Conservation (phyloP, 2,888 invertebrate species). For the Elmis aenea region DNA sequence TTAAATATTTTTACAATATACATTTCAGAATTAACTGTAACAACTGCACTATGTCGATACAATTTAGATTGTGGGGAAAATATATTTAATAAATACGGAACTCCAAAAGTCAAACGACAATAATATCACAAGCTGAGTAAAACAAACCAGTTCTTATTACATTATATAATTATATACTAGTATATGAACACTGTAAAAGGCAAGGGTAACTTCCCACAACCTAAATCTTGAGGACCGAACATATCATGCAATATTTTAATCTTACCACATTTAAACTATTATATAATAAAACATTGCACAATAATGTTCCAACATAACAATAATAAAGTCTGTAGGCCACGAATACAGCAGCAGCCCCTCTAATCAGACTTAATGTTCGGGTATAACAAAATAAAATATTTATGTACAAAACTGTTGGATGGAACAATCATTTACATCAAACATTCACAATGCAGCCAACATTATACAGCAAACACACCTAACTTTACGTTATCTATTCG, state of each 20-base stretch:
- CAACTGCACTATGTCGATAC: constrained; percentile 22
- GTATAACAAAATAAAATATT: constrained; percentile 18
- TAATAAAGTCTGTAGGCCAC: constrained; percentile 35
- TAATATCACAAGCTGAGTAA: constrained; percentile 23
- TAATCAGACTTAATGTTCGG: constrained; percentile 39
- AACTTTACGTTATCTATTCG: constrained; percentile 15
- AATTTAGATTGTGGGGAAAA: constrained; percentile 24
- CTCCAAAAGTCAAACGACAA: constrained; percentile 11
- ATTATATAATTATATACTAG: constrained; percentile 3
- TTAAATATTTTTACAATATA: constrained; percentile 32
- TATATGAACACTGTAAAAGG: constrained; percentile 21
- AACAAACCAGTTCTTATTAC: constrained; percentile 13
- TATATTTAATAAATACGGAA: constrained; percentile 13
- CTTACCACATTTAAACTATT: constrained; percentile 10
- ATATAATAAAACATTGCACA: constrained; percentile 13
- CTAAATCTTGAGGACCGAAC: constrained; percentile 16
- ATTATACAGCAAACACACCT: constrained; percentile 17
- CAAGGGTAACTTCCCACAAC: constrained; percentile 22
- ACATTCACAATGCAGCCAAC: constrained; percentile 24
- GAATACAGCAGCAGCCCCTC: constrained; percentile 42
- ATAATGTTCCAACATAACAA: constrained; percentile 11
- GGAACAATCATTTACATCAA: constrained; percentile 27
- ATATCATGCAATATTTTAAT: constrained; percentile 17
- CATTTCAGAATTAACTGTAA: constrained; percentile 31
- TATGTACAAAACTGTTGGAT: constrained; percentile 26